Percentiles rank a stretch among this genome's conserved stretches.
Conservation (phyloP, 2,113 vertebrate species). For the Etia nguti region DNA sequence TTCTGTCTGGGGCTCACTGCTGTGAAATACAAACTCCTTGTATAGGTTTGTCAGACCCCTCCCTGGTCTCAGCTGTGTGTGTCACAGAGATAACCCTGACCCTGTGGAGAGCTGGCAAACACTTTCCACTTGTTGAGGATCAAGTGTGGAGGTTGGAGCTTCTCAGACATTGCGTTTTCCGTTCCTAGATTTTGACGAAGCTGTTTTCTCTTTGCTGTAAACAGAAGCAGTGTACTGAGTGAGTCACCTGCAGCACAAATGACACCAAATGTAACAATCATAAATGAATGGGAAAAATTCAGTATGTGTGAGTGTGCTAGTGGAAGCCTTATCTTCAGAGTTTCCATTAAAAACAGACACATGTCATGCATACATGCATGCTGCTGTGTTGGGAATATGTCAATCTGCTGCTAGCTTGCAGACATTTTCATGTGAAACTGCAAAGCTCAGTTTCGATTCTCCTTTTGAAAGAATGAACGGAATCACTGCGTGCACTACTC, state of each 20-base stretch:
- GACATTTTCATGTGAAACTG: neutral
- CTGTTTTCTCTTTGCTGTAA: neutral
- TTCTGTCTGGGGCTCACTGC: neutral
- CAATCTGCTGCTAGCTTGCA: neutral
- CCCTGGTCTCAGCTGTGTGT: neutral
- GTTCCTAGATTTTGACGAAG: neutral
- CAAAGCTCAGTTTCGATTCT: neutral
- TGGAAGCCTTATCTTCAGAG: neutral
- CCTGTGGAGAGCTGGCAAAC: neutral
- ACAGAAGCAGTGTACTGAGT: neutral
- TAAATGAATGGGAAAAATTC: neutral
- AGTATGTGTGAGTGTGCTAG: too few species aligned
- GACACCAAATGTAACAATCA: neutral
- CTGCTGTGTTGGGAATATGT: neutral
- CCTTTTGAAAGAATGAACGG: neutral
- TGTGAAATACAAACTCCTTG: neutral
- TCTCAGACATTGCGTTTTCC: neutral
- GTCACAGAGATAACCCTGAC: neutral
- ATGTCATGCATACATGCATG: neutral
- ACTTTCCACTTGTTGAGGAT: neutral
- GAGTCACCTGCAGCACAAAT: neutral
- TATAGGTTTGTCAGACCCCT: neutral
- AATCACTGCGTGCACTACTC: neutral
- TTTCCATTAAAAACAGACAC: neutral
- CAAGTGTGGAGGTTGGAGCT: neutral